A percentile compares a stretch with the other conserved stretches of the same genome.
These are phyloP conservation scores for Seriola rivoliana DNA, from an alignment of 2,113 vertebrate species.

Conservation along the genomic window DNA sequence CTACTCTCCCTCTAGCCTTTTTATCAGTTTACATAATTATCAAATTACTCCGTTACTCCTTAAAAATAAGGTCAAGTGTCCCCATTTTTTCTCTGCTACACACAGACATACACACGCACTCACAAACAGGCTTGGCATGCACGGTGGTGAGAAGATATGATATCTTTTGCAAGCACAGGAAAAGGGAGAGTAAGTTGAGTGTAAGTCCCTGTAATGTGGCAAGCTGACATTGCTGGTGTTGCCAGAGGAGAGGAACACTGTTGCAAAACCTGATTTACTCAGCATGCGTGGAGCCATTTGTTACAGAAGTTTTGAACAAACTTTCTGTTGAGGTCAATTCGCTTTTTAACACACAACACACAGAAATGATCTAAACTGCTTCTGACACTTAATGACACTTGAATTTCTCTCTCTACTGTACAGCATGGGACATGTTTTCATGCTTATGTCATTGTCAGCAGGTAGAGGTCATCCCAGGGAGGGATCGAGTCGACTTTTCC, in stretches of 20 bases:
- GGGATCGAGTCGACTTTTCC: conserved; percentile 17
- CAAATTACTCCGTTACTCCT: conserved; percentile 18
- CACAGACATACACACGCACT: not conserved
- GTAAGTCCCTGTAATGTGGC: conserved; percentile 50
- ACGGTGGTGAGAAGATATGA: conserved; percentile 25
- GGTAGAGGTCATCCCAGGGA: conserved; percentile 53
- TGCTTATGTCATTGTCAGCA: conserved; percentile 34
- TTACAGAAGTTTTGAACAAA: not conserved
- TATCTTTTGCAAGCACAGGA: conserved; percentile 61
- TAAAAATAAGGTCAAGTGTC: conserved; percentile 8
- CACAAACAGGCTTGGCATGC: conserved; percentile 17
- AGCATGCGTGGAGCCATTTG: conserved; percentile 7
- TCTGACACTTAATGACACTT: not conserved
- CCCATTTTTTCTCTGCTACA: not conserved
- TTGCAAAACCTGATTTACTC: conserved; percentile 67
- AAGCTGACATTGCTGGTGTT: conserved; percentile 55
- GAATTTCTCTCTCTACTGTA: not conserved
- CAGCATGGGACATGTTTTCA: conserved; percentile 1
- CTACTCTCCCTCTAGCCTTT: conserved; percentile 18
- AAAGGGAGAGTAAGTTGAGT: conserved; percentile 30
- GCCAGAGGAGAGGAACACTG: conserved; percentile 30
- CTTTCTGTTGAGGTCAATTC: not conserved
- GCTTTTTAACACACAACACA: not conserved
- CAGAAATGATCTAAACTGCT: not conserved
- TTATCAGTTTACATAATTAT: conserved; percentile 34